phyloP scores from a whole-genome alignment of 2,113 vertebrate genomes.

The Sinosuthora webbiana region DNA sequence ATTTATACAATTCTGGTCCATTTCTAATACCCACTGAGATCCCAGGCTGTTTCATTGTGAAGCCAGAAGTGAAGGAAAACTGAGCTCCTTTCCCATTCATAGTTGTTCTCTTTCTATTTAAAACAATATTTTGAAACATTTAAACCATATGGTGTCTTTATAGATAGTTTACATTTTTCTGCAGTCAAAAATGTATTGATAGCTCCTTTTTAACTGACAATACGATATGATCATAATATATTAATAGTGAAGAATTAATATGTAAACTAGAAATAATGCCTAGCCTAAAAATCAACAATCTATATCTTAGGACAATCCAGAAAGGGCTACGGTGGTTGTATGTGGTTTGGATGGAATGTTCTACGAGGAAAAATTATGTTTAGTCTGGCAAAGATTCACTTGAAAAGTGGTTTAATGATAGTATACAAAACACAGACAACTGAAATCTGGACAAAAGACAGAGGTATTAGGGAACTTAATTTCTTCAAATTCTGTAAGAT shows the following conservation, averaged over 20 bases:
- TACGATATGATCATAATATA: background rate
- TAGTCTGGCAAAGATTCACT: slow-evolving; percentile 64
- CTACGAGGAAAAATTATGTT: slow-evolving; percentile 27
- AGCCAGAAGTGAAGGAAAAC: slow-evolving; percentile 39
- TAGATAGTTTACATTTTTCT: slow-evolving; percentile 12
- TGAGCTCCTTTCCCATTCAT: slow-evolving; percentile 25
- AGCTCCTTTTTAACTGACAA: background rate
- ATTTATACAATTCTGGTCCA: slow-evolving; percentile 59
- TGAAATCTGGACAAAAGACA: slow-evolving; percentile 64
- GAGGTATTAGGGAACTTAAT: slow-evolving; percentile 57
- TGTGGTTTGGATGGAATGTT: slow-evolving; percentile 45
- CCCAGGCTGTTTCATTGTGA: slow-evolving; percentile 28
- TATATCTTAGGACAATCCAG: slow-evolving; percentile 7
- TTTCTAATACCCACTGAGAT: slow-evolving; percentile 53
- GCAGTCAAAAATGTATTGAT: background rate
- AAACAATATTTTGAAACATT: slow-evolving; percentile 28
- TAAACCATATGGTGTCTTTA: slow-evolving; percentile 25
- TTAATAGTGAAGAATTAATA: slow-evolving; percentile 10
- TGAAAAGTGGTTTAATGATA: slow-evolving; percentile 56
- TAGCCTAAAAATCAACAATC: slow-evolving; percentile 2
- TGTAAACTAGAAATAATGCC: background rate
- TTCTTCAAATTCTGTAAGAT: slow-evolving; percentile 63
- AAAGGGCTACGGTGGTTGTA: slow-evolving; percentile 1
- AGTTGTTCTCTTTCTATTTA: background rate
- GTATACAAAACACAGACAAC: slow-evolving; percentile 64